These are phyloP conservation scores for Hypsibius dujardini DNA, from an alignment of 1,140 invertebrate genomes.

Conservation along the genomic window DNA sequence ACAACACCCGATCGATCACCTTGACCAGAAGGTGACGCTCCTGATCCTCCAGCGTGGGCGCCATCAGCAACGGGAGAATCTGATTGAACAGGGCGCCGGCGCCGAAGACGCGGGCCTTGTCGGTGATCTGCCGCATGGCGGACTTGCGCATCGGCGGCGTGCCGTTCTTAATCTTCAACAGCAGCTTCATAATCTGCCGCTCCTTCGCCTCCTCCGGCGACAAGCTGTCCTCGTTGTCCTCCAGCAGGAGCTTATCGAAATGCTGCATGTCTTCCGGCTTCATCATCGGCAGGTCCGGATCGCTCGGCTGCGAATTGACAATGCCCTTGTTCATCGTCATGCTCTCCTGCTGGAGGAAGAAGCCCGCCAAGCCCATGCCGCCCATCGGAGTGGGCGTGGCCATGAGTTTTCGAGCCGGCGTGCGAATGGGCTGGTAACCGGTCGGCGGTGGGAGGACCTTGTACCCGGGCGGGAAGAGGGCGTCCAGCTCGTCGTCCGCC, in stretches of 20 bases:
- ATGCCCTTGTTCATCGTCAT: conserved; percentile 63
- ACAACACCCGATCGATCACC: conserved; percentile 94
- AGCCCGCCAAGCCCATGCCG: conserved; percentile 46
- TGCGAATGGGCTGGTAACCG: conserved; percentile 88
- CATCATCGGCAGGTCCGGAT: conserved; percentile 83
- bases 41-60: conserved; percentile 95
- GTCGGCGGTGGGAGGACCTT: conserved; percentile 89
- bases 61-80: conserved; percentile 94
- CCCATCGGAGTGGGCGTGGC: conserved; percentile 87
- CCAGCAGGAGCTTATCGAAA: conserved; percentile 90
- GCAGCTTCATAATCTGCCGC: conserved; percentile 92
- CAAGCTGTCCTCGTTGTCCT: conserved; percentile 88
- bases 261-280: conserved; percentile 99
- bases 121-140: conserved; percentile 88
- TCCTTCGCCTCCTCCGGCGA: conserved; percentile 94
- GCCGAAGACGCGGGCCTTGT: conserved; percentile 93
- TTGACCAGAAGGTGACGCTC: conserved; percentile 98
- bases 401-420: conserved; percentile 84
- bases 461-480: conserved; percentile 91
- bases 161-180: conserved; percentile 98
- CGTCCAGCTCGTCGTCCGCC: conserved; percentile 88
- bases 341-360: conserved; percentile 63
- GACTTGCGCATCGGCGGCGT: conserved; percentile 98
- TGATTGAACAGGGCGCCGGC: conserved; percentile 97
- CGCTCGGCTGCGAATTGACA: conserved; percentile 88